Evolutionary conservation across 2,797 vertebrate species (phyloP).

Genomic region (Parauchenoglanis punctatus): DNA sequence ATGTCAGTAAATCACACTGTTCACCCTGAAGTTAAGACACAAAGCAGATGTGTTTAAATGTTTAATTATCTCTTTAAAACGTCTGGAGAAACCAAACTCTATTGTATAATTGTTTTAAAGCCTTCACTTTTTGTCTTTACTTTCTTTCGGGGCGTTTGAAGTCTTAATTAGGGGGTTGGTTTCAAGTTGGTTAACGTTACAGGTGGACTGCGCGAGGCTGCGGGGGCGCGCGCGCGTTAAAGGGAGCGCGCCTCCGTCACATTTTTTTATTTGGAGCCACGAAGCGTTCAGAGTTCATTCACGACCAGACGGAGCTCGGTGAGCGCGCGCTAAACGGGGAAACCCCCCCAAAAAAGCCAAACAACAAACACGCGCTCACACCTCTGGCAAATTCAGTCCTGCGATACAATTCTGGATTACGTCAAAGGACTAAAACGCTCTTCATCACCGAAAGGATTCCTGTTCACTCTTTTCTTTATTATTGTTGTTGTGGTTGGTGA

Average conservation of each 20-base stretch:
- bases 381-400: neutral
- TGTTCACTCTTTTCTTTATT: neutral
- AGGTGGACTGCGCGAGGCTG: slow-evolving; percentile 9
- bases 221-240: slow-evolving; percentile 25
- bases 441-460: neutral
- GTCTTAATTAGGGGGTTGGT: neutral
- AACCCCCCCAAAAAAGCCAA: neutral
- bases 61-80: neutral
- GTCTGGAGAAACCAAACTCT: neutral
- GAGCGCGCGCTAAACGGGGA: slow-evolving; percentile 14
- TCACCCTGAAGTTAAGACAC: neutral
- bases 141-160: neutral
- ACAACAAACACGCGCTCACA: neutral
- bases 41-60: neutral
- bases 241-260: slow-evolving; percentile 33
- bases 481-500: neutral
- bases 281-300: slow-evolving; percentile 48
- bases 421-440: neutral
- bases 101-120: too few species aligned
- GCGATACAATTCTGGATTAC: neutral
- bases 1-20: neutral
- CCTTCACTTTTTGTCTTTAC: neutral
- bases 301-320: slow-evolving; percentile 15
- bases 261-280: slow-evolving; percentile 52
- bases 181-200: neutral